phyloP scores from a whole-genome alignment of 2,888 invertebrate genomes.

The Loripinus fragilis region DNA sequence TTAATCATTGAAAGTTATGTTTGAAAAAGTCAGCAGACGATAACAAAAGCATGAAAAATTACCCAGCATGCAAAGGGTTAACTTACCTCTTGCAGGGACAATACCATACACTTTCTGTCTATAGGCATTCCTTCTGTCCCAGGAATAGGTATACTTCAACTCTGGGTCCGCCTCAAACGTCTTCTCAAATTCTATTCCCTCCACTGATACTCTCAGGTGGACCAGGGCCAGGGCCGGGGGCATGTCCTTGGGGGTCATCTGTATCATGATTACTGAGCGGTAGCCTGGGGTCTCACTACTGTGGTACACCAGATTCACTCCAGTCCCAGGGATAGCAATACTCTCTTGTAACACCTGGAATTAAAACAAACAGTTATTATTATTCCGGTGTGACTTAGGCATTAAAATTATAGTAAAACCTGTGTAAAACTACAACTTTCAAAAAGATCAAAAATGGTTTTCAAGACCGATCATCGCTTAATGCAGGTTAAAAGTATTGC shows the following conservation, averaged over 20 bases:
- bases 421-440: too few relatives aligned
- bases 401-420: too few relatives aligned
- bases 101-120: slow-evolving; percentile 99
- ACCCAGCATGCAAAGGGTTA: too few relatives aligned
- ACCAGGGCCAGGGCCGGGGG: slow-evolving; percentile 85
- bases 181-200: slow-evolving; percentile 95
- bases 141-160: slow-evolving; percentile 97
- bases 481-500: too few relatives aligned
- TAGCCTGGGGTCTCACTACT: slow-evolving; percentile 98
- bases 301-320: slow-evolving; percentile 96
- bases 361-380: not conserved
- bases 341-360: slow-evolving; percentile 97
- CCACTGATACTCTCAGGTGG: slow-evolving; percentile 94
- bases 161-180: slow-evolving; percentile 98
- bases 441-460: too few relatives aligned
- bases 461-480: too few relatives aligned
- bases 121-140: slow-evolving; percentile 99
- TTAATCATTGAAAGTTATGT: too few relatives aligned
- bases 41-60: too few relatives aligned
- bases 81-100: slow-evolving; percentile 93
- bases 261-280: slow-evolving; percentile 92
- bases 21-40: too few relatives aligned
- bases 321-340: slow-evolving; percentile 96
- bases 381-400: too few relatives aligned
- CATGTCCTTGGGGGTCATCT: slow-evolving; percentile 80